Evolutionary conservation across 2,888 invertebrate species (phyloP), one percentile per base, ranked within the genome.

Genomic region (Coremacera marginata): DNA sequence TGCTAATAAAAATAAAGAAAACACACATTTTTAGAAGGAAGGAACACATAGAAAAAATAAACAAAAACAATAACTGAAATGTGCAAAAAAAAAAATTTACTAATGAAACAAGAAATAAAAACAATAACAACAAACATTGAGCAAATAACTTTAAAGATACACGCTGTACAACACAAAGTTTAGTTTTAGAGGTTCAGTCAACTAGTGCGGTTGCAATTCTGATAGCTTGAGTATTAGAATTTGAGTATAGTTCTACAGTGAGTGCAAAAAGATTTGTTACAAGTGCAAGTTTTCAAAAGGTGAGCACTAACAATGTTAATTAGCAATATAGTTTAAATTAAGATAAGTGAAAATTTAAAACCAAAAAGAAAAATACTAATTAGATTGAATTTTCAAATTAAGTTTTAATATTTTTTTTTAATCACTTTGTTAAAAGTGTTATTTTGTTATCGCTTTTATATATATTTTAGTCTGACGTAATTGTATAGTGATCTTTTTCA

Each of bases 131-230:
- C 22, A 27, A 55, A 22, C 4, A 9, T 22, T 22, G 2, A 16
- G 5, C 14, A 2, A 25, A 27, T 60, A 27, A 60, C 19, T 25
- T 11, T 60, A 25, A 27, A 60, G 27, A 27, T 60, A 60, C 60
- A 16, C 60, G 60, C 22, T 60, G 60, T 27, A 16, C 14, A 9
- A 27, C 16, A 60, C 19, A 19, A 25, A 60, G n/a, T n/a, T 44
- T 60, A 75, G 68, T 75, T 67, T 60, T 5, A 57, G 44, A 25
- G n/a, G 52, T 60, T 75, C 16, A 68, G 37, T 75, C 34, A 68
- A 60, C 14, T 60, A 3, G 51, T 49, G 57, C 68, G 70, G 75
- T 49, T 44, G 52, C 27, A 52, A 22, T 68, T 34, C 14, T 16
- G 8, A 27, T 27, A 60, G 22, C 22, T 60, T 7, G 5, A 60